Evolutionary conservation across 2,888 invertebrate species (phyloP), one percentile per base, ranked within the genome.

Genomic region (Oligia strigilis): DNA sequence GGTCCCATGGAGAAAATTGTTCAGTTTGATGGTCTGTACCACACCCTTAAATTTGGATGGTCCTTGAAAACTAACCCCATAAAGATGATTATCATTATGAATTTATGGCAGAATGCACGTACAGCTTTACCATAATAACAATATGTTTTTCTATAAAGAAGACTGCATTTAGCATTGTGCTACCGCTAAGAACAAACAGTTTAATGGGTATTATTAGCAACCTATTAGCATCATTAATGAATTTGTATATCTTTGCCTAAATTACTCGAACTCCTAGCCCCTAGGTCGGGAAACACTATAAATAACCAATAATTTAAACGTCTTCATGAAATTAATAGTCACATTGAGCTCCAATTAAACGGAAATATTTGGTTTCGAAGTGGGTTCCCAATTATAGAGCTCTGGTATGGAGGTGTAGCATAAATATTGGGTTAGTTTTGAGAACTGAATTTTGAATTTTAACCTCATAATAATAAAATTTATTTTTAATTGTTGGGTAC

Each of bases 281-380:
- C 43, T 62, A 46, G 36, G 13, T 60, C 13, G 52, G 64, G 65
- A 60, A 67, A 65, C 40, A 70, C 75, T 66, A 81, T 85, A 83
- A 86, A 85, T 86, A 77, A 85, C 65, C 23, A 52, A 64, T 66
- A 77, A 64, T 78, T 84, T 86, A 83, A 78, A 81, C 29, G 72
- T 77, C 49, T 72, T 60, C 83, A 64, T 76, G 17, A 78, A 80
- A 82, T 82, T 82, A 85, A 82, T 78, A 70, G 60, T 72, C 64
- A 75, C 74, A 82, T 78, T 87, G 75, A 84, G 80, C 82, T 80
- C 87, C 85, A 87, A 86, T 86, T 87, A 80, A 80, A 80, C 69
- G 46, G 79, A 78, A 84, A 82, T 87, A 82, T 86, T 84, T 72
- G 64, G 82, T 86, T 84, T 82, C 85, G 69, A 72, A 84, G 72